Base-by-base conservation (phyloP, 2,888 invertebrate species). In the Allolobophora icterica region DNA sequence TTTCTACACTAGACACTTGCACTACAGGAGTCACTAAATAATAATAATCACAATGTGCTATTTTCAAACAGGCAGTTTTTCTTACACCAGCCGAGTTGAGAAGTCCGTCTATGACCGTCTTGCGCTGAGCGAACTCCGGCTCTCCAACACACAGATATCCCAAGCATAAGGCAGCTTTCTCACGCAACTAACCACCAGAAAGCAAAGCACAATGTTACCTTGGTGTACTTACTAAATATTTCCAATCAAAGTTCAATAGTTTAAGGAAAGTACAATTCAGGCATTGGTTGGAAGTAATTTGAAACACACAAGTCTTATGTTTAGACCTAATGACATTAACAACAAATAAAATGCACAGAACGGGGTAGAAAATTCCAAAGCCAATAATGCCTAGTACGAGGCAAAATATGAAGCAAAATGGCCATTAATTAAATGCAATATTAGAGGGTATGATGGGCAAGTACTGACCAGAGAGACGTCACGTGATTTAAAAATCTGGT, bases 91-190 rank as follows among this genome's bases (percentile, higher is more conserved):
- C 97, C 94, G 97, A 96, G 92, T 97, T 96, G 92, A 98, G 95
- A 93, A 98, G 97, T 91, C 97, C 97, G 93, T 97, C 96, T 33
- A 98, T 96, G 92, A 97, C 97, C 92, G 97, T 96, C 94, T 97
- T 96, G 0, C 97, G 96, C 93, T 97, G 97, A 40, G 97, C 97
- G 93, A 97, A 96, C 91, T 96, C 96, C 95, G 92, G 92, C 87
- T 98, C 98, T 0, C 98, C 98, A 90, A 98, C 97, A 94, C 98
- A 98, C 93, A 98, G 95, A 93, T 97, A 96, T 0, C 98, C 98
- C 83, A 98, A 95, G 91, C 97, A 97, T 93, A 96, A 96, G 13
- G 97, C 97, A 52, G 98, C 97, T 94, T 97, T 97, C 94, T 98
- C 98, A 92, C 93, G 90, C 84, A 92, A 87, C 94, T 94, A 91